phyloP scores from a whole-genome alignment of 1,140 invertebrate species.

The Lordiphosa stackelbergi region DNA sequence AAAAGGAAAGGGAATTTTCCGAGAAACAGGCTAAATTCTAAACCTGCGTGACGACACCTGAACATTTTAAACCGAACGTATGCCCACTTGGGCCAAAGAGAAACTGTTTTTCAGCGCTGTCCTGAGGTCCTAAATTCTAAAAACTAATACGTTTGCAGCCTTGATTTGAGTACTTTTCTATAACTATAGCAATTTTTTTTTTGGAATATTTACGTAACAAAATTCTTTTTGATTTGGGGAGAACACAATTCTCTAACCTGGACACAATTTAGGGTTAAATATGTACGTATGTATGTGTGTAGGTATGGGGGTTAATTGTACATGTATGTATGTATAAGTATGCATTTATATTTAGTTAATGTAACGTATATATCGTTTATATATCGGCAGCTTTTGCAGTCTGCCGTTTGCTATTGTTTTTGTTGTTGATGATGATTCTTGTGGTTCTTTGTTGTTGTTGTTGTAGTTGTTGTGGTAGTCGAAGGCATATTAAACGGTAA shows the following conservation, averaged over 20 bases:
- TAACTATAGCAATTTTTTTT: too few relatives aligned
- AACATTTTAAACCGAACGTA: too few relatives aligned
- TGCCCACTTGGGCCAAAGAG: too few relatives aligned
- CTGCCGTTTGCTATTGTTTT: constrained; percentile 24
- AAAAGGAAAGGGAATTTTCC: too few relatives aligned
- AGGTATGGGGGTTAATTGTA: constrained; percentile 41
- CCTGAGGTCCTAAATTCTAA: too few relatives aligned
- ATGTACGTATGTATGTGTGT: constrained; percentile 30
- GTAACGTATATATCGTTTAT: constrained; percentile 39
- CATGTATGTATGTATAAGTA: constrained; percentile 40
- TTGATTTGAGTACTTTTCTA: too few relatives aligned
- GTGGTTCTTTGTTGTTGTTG: constrained; percentile 35
- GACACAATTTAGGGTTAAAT: neutral
- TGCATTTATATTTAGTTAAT: constrained; percentile 26
- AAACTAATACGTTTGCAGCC: too few relatives aligned
- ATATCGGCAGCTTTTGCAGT: constrained; percentile 16
- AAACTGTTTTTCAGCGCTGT: too few relatives aligned
- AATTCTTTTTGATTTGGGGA: too few relatives aligned
- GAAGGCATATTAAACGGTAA: constrained; percentile 66
- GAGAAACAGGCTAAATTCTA: too few relatives aligned
- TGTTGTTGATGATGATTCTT: constrained; percentile 40
- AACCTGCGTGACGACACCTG: too few relatives aligned
- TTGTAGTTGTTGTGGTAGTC: constrained; percentile 41
- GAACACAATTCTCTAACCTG: neutral
- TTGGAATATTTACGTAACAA: too few relatives aligned